Base-by-base conservation (phyloP, 2,113 vertebrate species). In the rat (Rattus norvegicus) region DNA sequence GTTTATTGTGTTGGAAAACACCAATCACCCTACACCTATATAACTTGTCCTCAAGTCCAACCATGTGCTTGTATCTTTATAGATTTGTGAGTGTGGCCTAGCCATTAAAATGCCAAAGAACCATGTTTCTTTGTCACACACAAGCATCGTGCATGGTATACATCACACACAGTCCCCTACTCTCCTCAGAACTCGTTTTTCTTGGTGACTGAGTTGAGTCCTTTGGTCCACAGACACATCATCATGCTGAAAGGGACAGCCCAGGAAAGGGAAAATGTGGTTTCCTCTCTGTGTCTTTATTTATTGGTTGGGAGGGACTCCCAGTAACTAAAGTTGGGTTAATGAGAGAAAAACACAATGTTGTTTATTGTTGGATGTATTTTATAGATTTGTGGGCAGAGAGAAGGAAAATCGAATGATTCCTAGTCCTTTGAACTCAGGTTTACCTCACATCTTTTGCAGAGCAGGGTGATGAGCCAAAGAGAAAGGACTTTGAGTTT, bases 71-170 rank as follows among this genome's bases (percentile, higher is more conserved):
- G 39, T 76, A 22, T 36, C 54, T 63, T 19, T 77, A 9, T 5
- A 79, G 67, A 63, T 43, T 43, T 26, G 92, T 1, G 24, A 89
- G 28, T 9, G 56, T 0, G 43, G 8, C 67, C 4, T 39, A 7
- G 7, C 52, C n/a, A 26, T 39, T n/a, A 39, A 86, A 19, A 17
- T 12, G 13, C 69, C 43, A 17, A 39, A 9, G 33, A 24, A 5
- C 4, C 19, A 8, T 33, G 0, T 0, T 1, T 10, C 14, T 13
- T 30, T 72, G 28, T 17, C 20, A 65, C 43, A 56, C 1, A 1
- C 54, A 76, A 75, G 47, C 0, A 36, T 6, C 2, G 36, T 12
- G 22, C 0, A 61, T 22, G 16, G 28, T 0, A 39, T 12, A 52
- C 24, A 16, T 52, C n/a, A 65, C 7, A 0, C 70, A 24, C 1